Evolutionary conservation across 2,797 vertebrate genomes (phyloP).

Genomic region (Lepus oiostolus): DNA sequence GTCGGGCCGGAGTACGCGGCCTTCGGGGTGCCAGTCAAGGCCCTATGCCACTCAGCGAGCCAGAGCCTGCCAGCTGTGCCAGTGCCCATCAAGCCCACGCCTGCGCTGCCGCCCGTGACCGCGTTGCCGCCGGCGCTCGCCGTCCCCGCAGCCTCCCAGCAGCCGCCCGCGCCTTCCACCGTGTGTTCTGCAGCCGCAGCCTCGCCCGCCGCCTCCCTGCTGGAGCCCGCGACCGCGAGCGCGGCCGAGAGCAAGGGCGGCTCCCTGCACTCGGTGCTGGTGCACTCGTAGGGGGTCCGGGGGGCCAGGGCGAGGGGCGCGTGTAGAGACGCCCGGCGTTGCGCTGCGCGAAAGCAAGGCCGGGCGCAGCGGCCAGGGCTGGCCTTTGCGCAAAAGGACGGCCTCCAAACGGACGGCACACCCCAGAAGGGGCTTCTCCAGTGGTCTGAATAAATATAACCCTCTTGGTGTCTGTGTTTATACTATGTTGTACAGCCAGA

Average conservation of each 20-base stretch:
- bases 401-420: neutral
- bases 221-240: conserved; percentile 90
- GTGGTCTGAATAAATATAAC: conserved; percentile 58
- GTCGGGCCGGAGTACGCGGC: conserved; percentile 94
- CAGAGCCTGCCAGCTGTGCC: conserved; percentile 95
- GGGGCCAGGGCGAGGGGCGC: rapidly evolving
- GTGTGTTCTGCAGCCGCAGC: conserved; percentile 89
- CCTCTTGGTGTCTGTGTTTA: conserved; percentile 79
- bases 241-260: conserved; percentile 91
- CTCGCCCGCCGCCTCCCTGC: conserved; percentile 87
- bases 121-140: conserved; percentile 89
- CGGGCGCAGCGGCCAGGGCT: neutral
- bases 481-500: conserved; percentile 82
- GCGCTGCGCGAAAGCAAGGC: neutral
- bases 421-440: neutral
- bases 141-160: conserved; percentile 83
- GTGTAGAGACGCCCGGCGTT: rapidly evolving
- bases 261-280: conserved; percentile 93
- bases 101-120: conserved; percentile 89
- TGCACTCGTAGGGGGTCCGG: conserved; percentile 88
- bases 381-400: neutral
- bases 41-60: conserved; percentile 93
- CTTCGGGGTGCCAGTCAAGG: conserved; percentile 95
- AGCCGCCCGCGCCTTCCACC: conserved; percentile 86
- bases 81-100: conserved; percentile 96